Base-by-base conservation (phyloP, 1,140 invertebrate genomes). In the Drosophila carrolli region DNA sequence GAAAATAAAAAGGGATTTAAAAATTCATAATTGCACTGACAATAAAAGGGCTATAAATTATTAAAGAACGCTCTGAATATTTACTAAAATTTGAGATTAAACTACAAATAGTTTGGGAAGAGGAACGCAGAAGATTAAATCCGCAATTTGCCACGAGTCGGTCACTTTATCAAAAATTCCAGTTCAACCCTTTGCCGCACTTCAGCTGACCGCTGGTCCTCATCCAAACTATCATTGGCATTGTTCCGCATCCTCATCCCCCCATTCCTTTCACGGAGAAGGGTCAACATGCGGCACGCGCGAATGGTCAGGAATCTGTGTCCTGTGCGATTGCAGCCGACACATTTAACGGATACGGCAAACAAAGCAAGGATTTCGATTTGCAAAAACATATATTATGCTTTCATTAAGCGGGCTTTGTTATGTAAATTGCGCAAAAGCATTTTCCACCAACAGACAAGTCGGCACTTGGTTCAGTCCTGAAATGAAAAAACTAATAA, bases 151-250 rank as follows among this genome's bases (percentile, higher is more conserved):
- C 11, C 65, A 68, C 61, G 65, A 62, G 46, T 19, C 44, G 35
- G 48, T 51, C 72, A 71, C 38, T 61, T 47, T 41, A 58, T 68
- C 38, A 68, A 40, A 50, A 43, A 44, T 23, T 19, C 14, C 14
- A 35, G 14, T 84, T 48, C 81, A 77, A 81, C 81, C 81, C 81
- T 53, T 80, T 13, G 44, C 23, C 38, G 8, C 51, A 76, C 72
- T 84, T 85, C 47, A 84, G 59, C 55, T 84, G 76, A 84, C 81
- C 81, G 40, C 66, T 81, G 72, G 80, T 58, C 60, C 53, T 54
- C 62, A 57, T 61, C 60, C 35, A 16, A 41, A 54, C 27, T 59
- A 73, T 61, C 53, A 76, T 56, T 65, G 43, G 38, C 59, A 83
- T 83, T 57, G 67, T 83, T 84, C 47, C 7, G 29, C 27, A 6